Percentiles rank a stretch among this genome's conserved stretches.
Evolutionary conservation across 2,888 invertebrate species (phyloP).

Genomic region (Glaucopsyche alexis): DNA sequence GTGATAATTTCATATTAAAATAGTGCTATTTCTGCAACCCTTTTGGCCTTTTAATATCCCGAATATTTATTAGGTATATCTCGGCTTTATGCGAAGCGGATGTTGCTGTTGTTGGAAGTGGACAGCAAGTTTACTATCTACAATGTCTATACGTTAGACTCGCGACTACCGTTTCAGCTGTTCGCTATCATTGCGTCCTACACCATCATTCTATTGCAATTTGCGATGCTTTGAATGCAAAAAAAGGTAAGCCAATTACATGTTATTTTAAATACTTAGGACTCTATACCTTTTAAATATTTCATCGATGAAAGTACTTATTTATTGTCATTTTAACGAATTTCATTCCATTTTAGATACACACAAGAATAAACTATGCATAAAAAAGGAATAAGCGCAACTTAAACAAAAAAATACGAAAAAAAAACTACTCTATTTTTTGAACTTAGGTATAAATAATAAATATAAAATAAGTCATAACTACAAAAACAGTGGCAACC

Average conservation of each 20-base stretch:
- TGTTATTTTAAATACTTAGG: too few species aligned
- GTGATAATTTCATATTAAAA: too few species aligned
- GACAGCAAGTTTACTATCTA: conserved; percentile 53
- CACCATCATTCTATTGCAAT: conserved; percentile 57
- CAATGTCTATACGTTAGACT: conserved; percentile 52
- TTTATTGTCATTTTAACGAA: too few species aligned
- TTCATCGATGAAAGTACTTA: too few species aligned
- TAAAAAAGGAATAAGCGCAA: too few species aligned
- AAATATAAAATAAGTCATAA: background rate
- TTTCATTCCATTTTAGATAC: too few species aligned
- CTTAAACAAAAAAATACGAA: too few species aligned
- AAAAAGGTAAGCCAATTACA: background rate
- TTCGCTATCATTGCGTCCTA: conserved; percentile 57
- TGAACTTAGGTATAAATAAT: too few species aligned
- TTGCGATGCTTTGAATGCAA: conserved; percentile 37
- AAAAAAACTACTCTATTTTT: background rate
- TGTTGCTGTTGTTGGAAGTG: conserved; percentile 52
- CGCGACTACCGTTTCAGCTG: conserved; percentile 49
- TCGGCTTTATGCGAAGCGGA: conserved; percentile 50
- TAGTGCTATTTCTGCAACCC: too few species aligned
- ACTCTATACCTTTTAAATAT: too few species aligned
- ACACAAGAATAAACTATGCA: too few species aligned
- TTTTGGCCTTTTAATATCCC: background rate
- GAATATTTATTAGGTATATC: conserved; percentile 47
- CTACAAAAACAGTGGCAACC: background rate